A percentile compares a stretch with the other conserved stretches of the same genome.
Conservation (phyloP, 2,888 invertebrate genomes). For the Mimas tiliae region DNA sequence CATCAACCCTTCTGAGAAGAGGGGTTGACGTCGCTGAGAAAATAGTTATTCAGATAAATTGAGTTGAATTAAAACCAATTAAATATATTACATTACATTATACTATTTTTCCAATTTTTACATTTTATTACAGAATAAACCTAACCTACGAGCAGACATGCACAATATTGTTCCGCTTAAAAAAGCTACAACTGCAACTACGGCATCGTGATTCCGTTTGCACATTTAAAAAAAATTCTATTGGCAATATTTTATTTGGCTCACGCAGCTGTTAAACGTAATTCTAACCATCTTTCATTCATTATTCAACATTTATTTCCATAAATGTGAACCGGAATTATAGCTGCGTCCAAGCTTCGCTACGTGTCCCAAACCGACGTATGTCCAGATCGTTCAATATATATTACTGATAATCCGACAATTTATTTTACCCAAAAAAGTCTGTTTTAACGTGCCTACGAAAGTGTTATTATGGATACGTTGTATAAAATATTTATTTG, state of each 20-base stretch:
- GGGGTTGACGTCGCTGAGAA: too few species aligned
- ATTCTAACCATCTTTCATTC: constrained; percentile 7
- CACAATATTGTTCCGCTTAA: too few species aligned
- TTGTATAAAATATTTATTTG: too few species aligned
- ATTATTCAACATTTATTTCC: constrained; percentile 17
- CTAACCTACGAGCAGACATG: too few species aligned
- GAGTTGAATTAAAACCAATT: too few species aligned
- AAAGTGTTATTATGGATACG: constrained; percentile 14
- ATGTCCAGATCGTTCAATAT: constrained; percentile 16
- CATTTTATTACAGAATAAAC: too few species aligned
- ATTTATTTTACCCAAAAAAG: constrained; percentile 47
- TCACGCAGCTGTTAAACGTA: constrained; percentile 2
- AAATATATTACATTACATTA: too few species aligned
- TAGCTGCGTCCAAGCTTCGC: constrained; percentile 2
- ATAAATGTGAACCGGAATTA: constrained; percentile 1
- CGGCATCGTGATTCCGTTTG: too few species aligned
- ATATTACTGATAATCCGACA: constrained; percentile 55
- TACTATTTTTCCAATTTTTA: too few species aligned
- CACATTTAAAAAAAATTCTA: not conserved
- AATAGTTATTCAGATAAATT: too few species aligned
- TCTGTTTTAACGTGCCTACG: constrained; percentile 19
- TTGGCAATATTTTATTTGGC: not conserved
- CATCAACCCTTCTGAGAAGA: too few species aligned
- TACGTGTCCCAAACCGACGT: not conserved
- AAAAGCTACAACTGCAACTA: too few species aligned